These are phyloP conservation scores for Lepidochitona cinerea DNA, from an alignment of 2,888 invertebrate genomes.

Conservation along the genomic window DNA sequence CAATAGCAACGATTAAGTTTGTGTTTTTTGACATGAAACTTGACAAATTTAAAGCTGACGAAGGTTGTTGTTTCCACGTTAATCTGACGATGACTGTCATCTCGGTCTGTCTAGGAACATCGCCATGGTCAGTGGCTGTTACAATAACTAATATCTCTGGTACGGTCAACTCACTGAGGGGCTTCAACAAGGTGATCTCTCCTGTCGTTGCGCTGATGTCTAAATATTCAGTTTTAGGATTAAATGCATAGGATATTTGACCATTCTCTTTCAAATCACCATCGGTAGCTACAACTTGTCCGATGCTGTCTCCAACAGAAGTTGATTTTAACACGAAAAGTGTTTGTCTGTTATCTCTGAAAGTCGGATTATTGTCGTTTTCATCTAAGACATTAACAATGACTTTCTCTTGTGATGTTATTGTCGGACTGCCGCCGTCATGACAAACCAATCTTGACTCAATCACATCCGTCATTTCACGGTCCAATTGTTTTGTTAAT, in stretches of 20 bases:
- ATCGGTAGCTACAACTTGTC: conserved; percentile 75
- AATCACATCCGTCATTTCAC: conserved; percentile 6
- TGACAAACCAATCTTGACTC: conserved; percentile 10
- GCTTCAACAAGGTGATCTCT: not conserved
- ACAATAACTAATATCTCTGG: not conserved
- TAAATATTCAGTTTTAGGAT: not conserved
- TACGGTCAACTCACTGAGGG: not conserved
- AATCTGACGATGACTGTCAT: conserved; percentile 77
- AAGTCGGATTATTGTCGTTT: conserved; percentile 14
- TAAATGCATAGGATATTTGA: conserved; percentile 83
- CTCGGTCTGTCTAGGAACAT: conserved; percentile 85
- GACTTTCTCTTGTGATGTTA: not conserved
- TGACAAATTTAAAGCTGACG: no score
- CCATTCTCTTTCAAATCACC: conserved; percentile 92
- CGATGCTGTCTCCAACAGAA: not conserved
- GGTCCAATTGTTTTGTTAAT: conserved; percentile 8
- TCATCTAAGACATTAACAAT: conserved; percentile 5
- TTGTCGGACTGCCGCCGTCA: conserved; percentile 11
- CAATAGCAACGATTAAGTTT: no score
- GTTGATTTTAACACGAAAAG: not conserved
- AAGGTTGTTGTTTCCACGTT: no score
- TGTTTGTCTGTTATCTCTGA: not conserved
- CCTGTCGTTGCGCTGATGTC: not conserved
- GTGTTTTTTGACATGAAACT: no score
- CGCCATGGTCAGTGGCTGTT: conserved; percentile 87